phyloP scores from a whole-genome alignment of 2,113 vertebrate genomes.

The Turnix velox region DNA sequence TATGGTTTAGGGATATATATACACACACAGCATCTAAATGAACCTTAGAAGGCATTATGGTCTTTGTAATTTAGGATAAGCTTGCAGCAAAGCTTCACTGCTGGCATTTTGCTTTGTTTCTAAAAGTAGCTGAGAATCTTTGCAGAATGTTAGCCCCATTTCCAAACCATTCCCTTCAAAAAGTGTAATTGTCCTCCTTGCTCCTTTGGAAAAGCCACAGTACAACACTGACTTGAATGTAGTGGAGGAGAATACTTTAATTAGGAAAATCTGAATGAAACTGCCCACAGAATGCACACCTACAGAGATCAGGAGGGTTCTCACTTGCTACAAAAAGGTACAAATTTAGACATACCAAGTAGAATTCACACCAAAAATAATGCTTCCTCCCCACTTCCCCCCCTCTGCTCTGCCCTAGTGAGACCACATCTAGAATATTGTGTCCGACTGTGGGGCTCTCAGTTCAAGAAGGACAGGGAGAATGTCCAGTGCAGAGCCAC shows the following conservation, averaged over 20 bases:
- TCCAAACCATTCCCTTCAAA: neutral
- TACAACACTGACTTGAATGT: neutral
- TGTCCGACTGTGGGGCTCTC: too few species aligned
- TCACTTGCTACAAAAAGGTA: neutral
- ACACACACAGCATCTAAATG: neutral
- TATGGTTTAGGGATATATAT: neutral
- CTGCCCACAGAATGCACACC: neutral
- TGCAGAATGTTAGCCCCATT: neutral
- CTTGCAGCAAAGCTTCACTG: neutral
- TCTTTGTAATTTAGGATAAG: neutral
- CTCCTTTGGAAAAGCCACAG: neutral
- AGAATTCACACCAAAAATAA: neutral
- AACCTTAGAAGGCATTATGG: neutral
- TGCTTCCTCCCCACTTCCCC: neutral
- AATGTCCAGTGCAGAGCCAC: too few species aligned
- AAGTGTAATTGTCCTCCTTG: neutral
- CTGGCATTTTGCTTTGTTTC: neutral
- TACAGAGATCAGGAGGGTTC: neutral
- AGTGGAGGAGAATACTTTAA: neutral
- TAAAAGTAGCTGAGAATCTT: neutral
- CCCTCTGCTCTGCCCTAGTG: too few species aligned
- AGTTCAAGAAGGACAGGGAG: too few species aligned
- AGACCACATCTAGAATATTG: too few species aligned
- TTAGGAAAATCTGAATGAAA: neutral
- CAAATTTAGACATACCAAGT: neutral